These are phyloP conservation scores for Naja naja DNA, from an alignment of 2,113 vertebrate genomes.

Conservation along the genomic window DNA sequence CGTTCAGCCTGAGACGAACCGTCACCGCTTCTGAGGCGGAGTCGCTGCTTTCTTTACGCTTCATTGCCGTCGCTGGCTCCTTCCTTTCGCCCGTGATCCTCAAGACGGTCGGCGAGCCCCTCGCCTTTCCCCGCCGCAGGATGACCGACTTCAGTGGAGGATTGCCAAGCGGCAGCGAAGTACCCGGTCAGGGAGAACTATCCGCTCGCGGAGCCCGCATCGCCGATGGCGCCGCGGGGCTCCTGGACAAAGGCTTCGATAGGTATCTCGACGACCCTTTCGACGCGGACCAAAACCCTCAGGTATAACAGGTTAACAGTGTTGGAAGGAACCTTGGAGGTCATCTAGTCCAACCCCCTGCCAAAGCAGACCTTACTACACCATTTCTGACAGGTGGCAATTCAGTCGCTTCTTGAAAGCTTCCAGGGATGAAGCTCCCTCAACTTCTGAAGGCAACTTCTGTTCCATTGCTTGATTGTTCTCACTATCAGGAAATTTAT, in stretches of 20 bases:
- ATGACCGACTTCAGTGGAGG: too few relatives aligned
- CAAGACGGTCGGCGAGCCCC: not conserved
- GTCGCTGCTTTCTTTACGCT: fast-evolving
- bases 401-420: too few relatives aligned
- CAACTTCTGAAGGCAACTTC: too few relatives aligned
- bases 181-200: not conserved
- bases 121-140: not conserved
- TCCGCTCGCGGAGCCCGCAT: slow-evolving; percentile 28
- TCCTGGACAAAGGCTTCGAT: slow-evolving; percentile 24
- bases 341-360: too few relatives aligned
- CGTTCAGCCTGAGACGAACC: not conserved
- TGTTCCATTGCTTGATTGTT: too few relatives aligned
- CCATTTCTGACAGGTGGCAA: too few relatives aligned
- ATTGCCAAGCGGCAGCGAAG: too few relatives aligned
- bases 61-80: fast-evolving
- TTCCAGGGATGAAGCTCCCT: too few relatives aligned
- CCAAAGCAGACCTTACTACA: too few relatives aligned
- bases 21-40: not conserved
- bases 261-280: slow-evolving; percentile 31
- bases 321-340: too few relatives aligned
- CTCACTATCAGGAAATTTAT: too few relatives aligned
- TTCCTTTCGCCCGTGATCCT: too few relatives aligned
- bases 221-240: not conserved
- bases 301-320: slow-evolving; percentile 14
- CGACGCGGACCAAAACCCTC: slow-evolving; percentile 16